Evolutionary conservation across 2,888 invertebrate species (phyloP).

Genomic region (Drosophila anomalata): DNA sequence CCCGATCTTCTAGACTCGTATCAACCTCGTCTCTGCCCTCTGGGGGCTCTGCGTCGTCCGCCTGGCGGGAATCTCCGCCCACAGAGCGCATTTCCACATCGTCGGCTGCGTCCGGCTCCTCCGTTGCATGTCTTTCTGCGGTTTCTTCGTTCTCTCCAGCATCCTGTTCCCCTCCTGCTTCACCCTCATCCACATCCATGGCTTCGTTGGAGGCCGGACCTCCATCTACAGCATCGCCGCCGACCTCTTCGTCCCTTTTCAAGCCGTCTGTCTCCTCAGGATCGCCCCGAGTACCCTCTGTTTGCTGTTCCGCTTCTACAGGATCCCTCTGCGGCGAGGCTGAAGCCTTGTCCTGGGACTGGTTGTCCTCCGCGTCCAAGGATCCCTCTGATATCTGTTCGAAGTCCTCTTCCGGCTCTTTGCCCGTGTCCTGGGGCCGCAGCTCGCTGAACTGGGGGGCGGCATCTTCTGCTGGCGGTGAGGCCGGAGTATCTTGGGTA

Average conservation of each 20-base stretch:
- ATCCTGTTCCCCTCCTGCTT: slow-evolving; percentile 39
- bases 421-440: slow-evolving; percentile 1
- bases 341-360: slow-evolving; percentile 60
- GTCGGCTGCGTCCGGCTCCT: slow-evolving; percentile 47
- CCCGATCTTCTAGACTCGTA: slow-evolving; percentile 46
- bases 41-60: slow-evolving; percentile 33
- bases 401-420: slow-evolving; percentile 70
- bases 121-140: slow-evolving; percentile 6
- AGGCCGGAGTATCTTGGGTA: slow-evolving; percentile 53
- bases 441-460: slow-evolving; percentile 9
- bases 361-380: slow-evolving; percentile 76
- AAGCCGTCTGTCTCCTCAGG: slow-evolving; percentile 45
- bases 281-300: slow-evolving; percentile 15
- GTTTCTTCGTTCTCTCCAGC: slow-evolving; percentile 51
- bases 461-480: slow-evolving; percentile 55
- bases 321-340: slow-evolving; percentile 16
- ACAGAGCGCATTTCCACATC: slow-evolving; percentile 70
- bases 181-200: slow-evolving; percentile 67
- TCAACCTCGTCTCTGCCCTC: slow-evolving; percentile 64
- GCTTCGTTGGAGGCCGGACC: slow-evolving; percentile 57
- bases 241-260: slow-evolving; percentile 59
- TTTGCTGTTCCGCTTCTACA: slow-evolving; percentile 15
- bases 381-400: slow-evolving; percentile 81
- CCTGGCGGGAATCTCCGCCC: slow-evolving; percentile 49
- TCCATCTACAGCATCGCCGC: slow-evolving; percentile 77